Percentiles rank a stretch among this genome's conserved stretches.
phyloP scores from a whole-genome alignment of 1,140 invertebrate genomes.

The Meloidogyne exigua region DNA sequence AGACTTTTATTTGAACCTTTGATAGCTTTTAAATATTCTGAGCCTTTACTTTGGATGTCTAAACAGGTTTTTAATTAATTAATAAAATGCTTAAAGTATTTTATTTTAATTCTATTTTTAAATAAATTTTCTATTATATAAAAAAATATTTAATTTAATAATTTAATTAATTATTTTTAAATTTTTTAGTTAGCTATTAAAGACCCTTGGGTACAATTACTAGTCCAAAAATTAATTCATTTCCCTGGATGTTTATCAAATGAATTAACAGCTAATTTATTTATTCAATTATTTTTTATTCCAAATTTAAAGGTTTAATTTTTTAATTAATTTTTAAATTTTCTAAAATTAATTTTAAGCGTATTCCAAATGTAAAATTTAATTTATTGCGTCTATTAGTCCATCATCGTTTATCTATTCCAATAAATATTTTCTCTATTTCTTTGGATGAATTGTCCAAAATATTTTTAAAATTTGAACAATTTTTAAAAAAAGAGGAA shows the following conservation, averaged over 20 bases:
- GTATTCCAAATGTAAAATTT: slow-evolving; percentile 17
- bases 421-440: background rate
- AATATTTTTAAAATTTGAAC: background rate
- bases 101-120: background rate
- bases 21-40: slow-evolving; percentile 13
- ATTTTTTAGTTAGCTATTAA: slow-evolving; percentile 24
- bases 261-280: slow-evolving; percentile 20
- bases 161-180: background rate
- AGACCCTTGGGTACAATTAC: slow-evolving; percentile 27
- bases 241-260: slow-evolving; percentile 11
- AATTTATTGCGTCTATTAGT: slow-evolving; percentile 19
- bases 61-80: slow-evolving; percentile 6
- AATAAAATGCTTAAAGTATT: too few species aligned
- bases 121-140: too few species aligned
- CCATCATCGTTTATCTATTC: background rate
- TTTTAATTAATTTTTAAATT: background rate
- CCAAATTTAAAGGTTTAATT: slow-evolving; percentile 12
- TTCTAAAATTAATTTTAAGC: background rate
- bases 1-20: background rate
- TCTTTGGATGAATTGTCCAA: background rate
- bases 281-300: slow-evolving; percentile 24
- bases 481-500: background rate
- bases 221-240: slow-evolving; percentile 24
- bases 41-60: slow-evolving; percentile 10
- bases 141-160: too few species aligned